These are phyloP conservation scores for Diabrotica virgifera DNA, from an alignment of 1,140 invertebrate genomes.

Conservation along the genomic window DNA sequence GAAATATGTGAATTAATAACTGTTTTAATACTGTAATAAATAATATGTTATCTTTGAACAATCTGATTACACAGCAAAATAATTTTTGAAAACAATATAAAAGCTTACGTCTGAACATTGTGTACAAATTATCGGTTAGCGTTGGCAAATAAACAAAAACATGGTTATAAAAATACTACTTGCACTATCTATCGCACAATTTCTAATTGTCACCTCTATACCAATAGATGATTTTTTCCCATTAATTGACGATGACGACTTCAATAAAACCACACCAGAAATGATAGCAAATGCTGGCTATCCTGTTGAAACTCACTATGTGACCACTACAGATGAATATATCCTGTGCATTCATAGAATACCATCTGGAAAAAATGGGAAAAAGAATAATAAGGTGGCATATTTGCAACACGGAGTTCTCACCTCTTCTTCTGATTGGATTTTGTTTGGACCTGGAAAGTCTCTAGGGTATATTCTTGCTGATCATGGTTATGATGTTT, in stretches of 20 bases:
- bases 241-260: not conserved
- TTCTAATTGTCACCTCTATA: not conserved
- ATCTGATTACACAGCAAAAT: no score
- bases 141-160: no score
- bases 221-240: not conserved
- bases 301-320: constrained; percentile 61
- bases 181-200: no score
- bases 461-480: constrained; percentile 63
- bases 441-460: constrained; percentile 61
- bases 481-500: constrained; percentile 72
- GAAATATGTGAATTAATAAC: no score
- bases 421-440: constrained; percentile 63
- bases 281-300: constrained; percentile 34
- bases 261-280: not conserved
- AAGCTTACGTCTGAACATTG: no score
- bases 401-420: constrained; percentile 70
- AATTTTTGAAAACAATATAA: no score
- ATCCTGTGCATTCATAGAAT: constrained; percentile 51
- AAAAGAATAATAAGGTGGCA: constrained; percentile 51
- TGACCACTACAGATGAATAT: constrained; percentile 69
- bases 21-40: no score
- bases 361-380: constrained; percentile 26
- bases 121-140: no score
- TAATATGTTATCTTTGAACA: no score
- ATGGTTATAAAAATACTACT: no score